Base-by-base conservation (phyloP, 2,888 invertebrate species). In the Protophormia terraenovae region DNA sequence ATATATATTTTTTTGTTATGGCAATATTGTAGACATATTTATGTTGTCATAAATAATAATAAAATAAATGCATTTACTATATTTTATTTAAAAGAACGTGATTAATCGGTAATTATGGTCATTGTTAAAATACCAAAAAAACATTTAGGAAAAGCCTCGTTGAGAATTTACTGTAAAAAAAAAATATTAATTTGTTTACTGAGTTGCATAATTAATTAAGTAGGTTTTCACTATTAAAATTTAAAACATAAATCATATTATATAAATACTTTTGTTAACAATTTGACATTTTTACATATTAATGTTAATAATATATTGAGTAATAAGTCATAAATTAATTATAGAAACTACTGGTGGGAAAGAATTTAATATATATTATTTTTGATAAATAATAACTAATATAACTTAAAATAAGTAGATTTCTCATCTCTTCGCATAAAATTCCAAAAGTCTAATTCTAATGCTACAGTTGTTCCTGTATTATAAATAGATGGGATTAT, bases 31-130 rank as follows among this genome's bases (percentile, higher is more conserved):
- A 73, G 45, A 32, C 12, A 64, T 75, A 64, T 75, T 79, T 64
- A 35, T 53, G 50, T 71, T 66, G 29, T 71, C 38, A 79, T 53
- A 79, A 79, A 53, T 58, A 62, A 55, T 41, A 69, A 60, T 14
- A 62, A 60, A 35, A 53, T 24, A 24, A n/a, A 50, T 24, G 19
- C 19, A 8, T 32, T 47, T 45, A 53, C 14, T 4, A 19, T 12
- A 14, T 8, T 19, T 50, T 19, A 27, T 41, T 60, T 38, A 8
- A 55, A 71, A 35, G 53, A 64, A 82, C 82, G 85, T 85, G 85
- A 50, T 62, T 29, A 62, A 62, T 62, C 29, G 35, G n/a, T 69
- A 64, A 41, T 83, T 73, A 84, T 80, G 71, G 64, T 71, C 45
- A 64, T 72, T 66, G 53, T 72, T 24, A 12, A 29, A 50, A 62